Evolutionary conservation across 2,797 vertebrate species (phyloP).

Genomic region (Enteromius afrohamiltoni): DNA sequence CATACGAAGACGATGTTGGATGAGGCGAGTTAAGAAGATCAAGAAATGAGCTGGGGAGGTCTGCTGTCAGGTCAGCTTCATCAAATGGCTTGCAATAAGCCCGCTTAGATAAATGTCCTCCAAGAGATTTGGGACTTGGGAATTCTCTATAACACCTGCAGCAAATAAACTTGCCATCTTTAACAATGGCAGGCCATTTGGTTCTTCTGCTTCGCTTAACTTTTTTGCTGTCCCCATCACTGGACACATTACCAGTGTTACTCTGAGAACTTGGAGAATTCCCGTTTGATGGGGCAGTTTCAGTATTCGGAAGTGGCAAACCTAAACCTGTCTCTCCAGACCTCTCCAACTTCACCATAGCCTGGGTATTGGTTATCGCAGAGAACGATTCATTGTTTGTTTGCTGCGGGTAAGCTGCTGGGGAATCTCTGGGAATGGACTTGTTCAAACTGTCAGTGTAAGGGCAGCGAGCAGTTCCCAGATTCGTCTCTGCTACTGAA

Average conservation of each 20-base stretch:
- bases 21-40: constrained; percentile 91
- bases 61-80: constrained; percentile 83
- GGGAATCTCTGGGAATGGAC: constrained; percentile 42
- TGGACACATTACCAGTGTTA: constrained; percentile 24
- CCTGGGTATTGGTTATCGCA: constrained; percentile 48
- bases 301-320: constrained; percentile 43
- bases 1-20: constrained; percentile 71
- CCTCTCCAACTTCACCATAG: constrained; percentile 55
- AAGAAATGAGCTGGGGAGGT: constrained; percentile 86
- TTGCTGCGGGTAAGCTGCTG: constrained; percentile 59
- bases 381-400: constrained; percentile 59
- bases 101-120: constrained; percentile 94
- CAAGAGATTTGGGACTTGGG: constrained; percentile 90
- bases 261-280: constrained; percentile 52
- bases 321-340: constrained; percentile 35
- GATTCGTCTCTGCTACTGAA: constrained; percentile 50
- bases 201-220: constrained; percentile 83
- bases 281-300: constrained; percentile 26
- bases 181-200: constrained; percentile 94
- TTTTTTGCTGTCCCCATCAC: constrained; percentile 57
- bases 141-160: constrained; percentile 92
- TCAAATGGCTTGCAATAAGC: constrained; percentile 88
- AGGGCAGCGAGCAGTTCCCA: constrained; percentile 52
- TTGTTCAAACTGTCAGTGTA: constrained; percentile 59
- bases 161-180: constrained; percentile 94